A percentile compares a stretch with the other conserved stretches of the same genome.
Evolutionary conservation across 2,888 invertebrate genomes (phyloP).

Genomic region (Heterodera filipjevi): DNA sequence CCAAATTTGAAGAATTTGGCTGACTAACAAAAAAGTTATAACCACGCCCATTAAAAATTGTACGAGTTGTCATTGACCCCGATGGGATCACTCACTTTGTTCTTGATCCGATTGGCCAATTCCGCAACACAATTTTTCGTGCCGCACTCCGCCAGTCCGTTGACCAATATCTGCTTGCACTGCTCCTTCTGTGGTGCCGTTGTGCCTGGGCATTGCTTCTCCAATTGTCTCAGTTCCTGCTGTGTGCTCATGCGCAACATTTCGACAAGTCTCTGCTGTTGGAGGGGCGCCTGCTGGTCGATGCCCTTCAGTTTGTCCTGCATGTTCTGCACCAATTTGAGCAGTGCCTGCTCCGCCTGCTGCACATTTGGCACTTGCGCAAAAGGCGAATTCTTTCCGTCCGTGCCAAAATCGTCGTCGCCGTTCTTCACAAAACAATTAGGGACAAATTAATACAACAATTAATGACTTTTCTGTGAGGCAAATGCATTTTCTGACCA

Average conservation of each 20-base stretch:
- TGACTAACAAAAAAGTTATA: too few relatives aligned
- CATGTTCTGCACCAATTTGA: slow-evolving; percentile 18
- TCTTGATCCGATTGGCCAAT: slow-evolving; percentile 46
- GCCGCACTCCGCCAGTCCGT: slow-evolving; percentile 45
- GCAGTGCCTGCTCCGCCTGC: slow-evolving; percentile 29
- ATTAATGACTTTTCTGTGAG: not conserved
- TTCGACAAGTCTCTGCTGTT: slow-evolving; percentile 52
- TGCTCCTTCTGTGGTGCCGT: slow-evolving; percentile 1
- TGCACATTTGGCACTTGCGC: slow-evolving; percentile 44
- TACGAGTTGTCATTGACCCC: too few relatives aligned
- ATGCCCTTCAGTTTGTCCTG: slow-evolving; percentile 33
- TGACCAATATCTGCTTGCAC: slow-evolving; percentile 51
- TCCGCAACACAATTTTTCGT: slow-evolving; percentile 42
- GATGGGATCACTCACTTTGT: slow-evolving; percentile 8
- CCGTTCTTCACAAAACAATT: slow-evolving; percentile 38
- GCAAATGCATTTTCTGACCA: slow-evolving; percentile 44
- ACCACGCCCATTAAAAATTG: too few relatives aligned
- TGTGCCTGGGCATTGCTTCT: not conserved
- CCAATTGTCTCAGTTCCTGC: slow-evolving; percentile 45
- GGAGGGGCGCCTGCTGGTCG: slow-evolving; percentile 41
- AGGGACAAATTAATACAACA: not conserved
- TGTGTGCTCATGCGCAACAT: slow-evolving; percentile 49
- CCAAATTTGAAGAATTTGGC: too few relatives aligned
- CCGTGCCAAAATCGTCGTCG: slow-evolving; percentile 45
- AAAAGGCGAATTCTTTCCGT: slow-evolving; percentile 30